Percentiles rank a stretch among this genome's conserved stretches.
phyloP scores from a whole-genome alignment of 2,888 invertebrate species.

The Amblyjoppa fuscipennis region DNA sequence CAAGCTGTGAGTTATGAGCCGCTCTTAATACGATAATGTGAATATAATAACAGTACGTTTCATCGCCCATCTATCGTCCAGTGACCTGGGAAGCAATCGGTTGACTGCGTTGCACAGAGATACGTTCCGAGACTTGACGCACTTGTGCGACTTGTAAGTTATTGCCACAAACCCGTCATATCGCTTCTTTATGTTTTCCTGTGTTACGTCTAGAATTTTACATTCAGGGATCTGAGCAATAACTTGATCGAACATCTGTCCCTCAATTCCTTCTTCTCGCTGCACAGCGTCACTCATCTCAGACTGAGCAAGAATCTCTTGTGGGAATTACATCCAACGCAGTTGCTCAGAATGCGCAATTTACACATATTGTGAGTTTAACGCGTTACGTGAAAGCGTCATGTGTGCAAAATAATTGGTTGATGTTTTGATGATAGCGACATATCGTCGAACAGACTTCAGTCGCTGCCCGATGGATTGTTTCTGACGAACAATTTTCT shows the following conservation, averaged over 20 bases:
- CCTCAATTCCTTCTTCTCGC: constrained; percentile 79
- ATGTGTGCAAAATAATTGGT: not conserved
- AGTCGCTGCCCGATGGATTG: constrained; percentile 87
- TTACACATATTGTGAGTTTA: constrained; percentile 81
- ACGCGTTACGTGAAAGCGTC: not conserved
- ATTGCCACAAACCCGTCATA: not conserved
- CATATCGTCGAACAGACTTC: constrained; percentile 89
- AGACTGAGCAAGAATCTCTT: constrained; percentile 80
- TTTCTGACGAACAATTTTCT: constrained; percentile 84
- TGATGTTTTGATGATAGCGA: constrained; percentile 80
- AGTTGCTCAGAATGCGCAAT: constrained; percentile 78
- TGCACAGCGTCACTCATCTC: constrained; percentile 79
- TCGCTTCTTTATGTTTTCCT: not conserved
- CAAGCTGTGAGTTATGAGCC: constrained; percentile 87
- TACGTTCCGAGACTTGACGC: constrained; percentile 89
- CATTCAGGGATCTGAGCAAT: constrained; percentile 79
- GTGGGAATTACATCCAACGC: constrained; percentile 79
- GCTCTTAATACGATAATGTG: not conserved
- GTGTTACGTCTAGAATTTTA: not conserved
- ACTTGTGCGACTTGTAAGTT: constrained; percentile 86
- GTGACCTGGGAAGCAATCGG: constrained; percentile 91
- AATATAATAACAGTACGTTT: constrained; percentile 21
- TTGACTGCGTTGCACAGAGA: constrained; percentile 90
- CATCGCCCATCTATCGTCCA: constrained; percentile 81
- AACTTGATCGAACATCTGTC: constrained; percentile 82